phyloP scores from a whole-genome alignment of 1,140 invertebrate species.

The Vanessa tameamea region DNA sequence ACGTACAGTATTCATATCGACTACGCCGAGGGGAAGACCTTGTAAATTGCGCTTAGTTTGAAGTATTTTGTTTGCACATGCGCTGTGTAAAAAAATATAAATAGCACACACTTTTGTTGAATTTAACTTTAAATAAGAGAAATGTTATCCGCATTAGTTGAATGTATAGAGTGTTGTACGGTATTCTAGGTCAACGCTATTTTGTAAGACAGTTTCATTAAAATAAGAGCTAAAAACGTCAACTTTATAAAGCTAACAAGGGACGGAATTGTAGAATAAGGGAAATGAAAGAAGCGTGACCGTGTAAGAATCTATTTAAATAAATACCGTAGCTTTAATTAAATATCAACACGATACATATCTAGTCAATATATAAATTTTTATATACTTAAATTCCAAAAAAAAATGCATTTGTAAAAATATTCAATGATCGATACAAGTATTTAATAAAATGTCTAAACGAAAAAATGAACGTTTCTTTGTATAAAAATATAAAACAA shows the following conservation, averaged over 20 bases:
- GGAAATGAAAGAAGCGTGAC: slow-evolving; percentile 20
- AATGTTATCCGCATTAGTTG: not conserved
- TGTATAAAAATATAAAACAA: no score
- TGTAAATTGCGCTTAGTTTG: slow-evolving; percentile 27
- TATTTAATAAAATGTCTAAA: no score
- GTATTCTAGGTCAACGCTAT: slow-evolving; percentile 20
- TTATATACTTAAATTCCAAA: no score
- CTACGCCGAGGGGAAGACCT: slow-evolving; percentile 26
- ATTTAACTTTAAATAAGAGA: not conserved
- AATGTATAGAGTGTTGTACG: not conserved
- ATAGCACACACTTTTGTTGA: not conserved
- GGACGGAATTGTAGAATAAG: slow-evolving; percentile 17
- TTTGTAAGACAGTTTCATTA: slow-evolving; percentile 23
- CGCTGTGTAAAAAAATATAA: slow-evolving; percentile 11
- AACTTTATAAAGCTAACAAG: slow-evolving; percentile 17
- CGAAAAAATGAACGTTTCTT: no score
- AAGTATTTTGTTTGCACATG: slow-evolving; percentile 32
- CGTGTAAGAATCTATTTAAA: slow-evolving; percentile 12
- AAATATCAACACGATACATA: no score
- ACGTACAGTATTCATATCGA: slow-evolving; percentile 34
- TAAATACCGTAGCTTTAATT: no score
- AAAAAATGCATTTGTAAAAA: no score
- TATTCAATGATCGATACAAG: no score
- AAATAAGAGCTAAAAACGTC: slow-evolving; percentile 23
- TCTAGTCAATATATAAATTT: no score